These are phyloP conservation scores for Xiphophorus birchmanni DNA, from an alignment of 2,797 vertebrate genomes.

Conservation along the genomic window DNA sequence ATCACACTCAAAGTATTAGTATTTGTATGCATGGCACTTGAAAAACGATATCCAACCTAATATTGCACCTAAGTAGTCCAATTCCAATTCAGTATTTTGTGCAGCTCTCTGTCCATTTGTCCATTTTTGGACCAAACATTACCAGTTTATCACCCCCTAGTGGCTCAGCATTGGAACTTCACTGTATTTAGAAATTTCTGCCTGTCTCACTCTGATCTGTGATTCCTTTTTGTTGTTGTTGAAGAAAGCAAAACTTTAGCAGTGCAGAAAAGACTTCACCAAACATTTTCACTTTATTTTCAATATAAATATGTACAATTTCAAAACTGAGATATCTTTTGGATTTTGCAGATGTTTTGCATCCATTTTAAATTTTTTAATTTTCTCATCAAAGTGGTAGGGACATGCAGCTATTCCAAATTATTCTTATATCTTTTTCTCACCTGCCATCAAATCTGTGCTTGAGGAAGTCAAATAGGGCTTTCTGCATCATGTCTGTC, in stretches of 20 bases:
- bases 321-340: not conserved
- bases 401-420: not conserved
- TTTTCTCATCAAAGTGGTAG: not conserved
- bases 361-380: not conserved
- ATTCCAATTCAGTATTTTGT: not conserved
- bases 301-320: not conserved
- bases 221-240: not conserved
- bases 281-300: not conserved
- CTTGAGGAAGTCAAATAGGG: conserved; percentile 99
- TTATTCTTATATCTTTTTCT: conserved; percentile 49
- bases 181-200: not conserved
- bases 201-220: not conserved
- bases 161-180: not conserved
- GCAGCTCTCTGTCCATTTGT: not conserved
- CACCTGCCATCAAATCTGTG: conserved; percentile 99
- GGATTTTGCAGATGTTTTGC: not conserved
- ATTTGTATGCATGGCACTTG: not conserved
- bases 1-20: not conserved
- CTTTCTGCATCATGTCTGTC: conserved; percentile 99
- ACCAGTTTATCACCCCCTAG: not conserved
- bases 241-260: not conserved
- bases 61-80: not conserved
- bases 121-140: not conserved
- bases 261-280: not conserved
- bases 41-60: not conserved